These are phyloP conservation scores for Pseudococcus longispinus DNA, from an alignment of 2,888 invertebrate genomes.

Conservation along the genomic window DNA sequence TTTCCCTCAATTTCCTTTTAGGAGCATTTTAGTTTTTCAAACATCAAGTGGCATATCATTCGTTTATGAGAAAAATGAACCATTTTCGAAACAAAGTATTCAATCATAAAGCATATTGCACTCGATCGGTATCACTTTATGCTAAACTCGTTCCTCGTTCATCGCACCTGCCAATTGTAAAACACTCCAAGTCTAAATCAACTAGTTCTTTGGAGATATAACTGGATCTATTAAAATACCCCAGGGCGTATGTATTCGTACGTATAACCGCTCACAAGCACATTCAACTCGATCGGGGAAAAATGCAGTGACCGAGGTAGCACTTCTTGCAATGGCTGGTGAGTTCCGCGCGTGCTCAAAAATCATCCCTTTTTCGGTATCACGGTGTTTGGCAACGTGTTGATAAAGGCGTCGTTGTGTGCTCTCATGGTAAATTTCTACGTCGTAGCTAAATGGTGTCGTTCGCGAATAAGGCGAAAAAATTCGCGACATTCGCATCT, in stretches of 20 bases:
- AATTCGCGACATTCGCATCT: conserved; percentile 25
- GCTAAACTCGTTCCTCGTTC: not conserved
- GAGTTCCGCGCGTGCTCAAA: conserved; percentile 46
- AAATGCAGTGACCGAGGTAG: not conserved
- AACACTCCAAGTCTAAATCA: not conserved
- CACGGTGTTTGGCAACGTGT: conserved; percentile 40
- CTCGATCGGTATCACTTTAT: not conserved
- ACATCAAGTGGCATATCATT: no score
- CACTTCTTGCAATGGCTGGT: not conserved
- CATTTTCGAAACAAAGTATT: not conserved
- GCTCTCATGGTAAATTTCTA: conserved; percentile 15
- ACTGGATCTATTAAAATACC: not conserved
- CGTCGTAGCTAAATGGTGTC: conserved; percentile 51
- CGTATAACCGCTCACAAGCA: not conserved
- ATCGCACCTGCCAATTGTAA: not conserved
- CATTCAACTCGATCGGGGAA: conserved; percentile 30
- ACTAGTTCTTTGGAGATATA: not conserved
- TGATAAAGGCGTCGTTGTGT: conserved; percentile 11
- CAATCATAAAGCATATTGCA: not conserved
- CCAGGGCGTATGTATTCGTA: not conserved
- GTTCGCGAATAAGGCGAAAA: conserved; percentile 37
- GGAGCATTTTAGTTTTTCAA: no score
- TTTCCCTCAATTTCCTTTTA: no score
- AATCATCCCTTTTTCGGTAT: conserved; percentile 9
- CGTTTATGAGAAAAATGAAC: not conserved